phyloP scores from a whole-genome alignment of 2,113 vertebrate species.

The Atractosteus spatula region DNA sequence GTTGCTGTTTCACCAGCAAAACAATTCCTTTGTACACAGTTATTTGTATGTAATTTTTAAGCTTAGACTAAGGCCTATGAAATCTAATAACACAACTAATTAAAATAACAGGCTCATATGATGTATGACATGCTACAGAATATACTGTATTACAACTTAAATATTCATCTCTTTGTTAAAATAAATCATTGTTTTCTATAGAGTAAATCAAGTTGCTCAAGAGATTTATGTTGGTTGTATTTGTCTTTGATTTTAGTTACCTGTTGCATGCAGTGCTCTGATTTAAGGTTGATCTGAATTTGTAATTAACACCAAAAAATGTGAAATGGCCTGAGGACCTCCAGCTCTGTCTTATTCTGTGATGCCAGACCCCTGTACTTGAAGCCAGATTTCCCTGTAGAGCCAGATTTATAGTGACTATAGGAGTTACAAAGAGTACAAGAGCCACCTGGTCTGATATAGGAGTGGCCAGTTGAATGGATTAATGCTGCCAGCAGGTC shows the following conservation, averaged over 20 bases:
- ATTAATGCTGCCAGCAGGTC: conserved; percentile 19
- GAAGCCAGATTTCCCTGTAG: conserved; percentile 22
- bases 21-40: too few species aligned
- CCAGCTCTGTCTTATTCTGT: background rate
- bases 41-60: too few species aligned
- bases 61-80: too few species aligned
- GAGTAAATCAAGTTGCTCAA: too few species aligned
- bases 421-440: conserved; percentile 21
- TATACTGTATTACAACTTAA: too few species aligned
- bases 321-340: background rate
- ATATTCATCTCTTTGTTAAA: too few species aligned
- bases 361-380: background rate
- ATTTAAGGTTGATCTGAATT: background rate
- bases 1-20: too few species aligned
- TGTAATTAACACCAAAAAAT: background rate
- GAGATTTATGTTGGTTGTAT: too few species aligned
- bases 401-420: conserved; percentile 16
- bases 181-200: too few species aligned
- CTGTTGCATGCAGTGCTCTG: background rate
- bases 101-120: too few species aligned
- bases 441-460: conserved; percentile 35
- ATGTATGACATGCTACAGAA: too few species aligned
- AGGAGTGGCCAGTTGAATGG: conserved; percentile 6
- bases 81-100: too few species aligned
- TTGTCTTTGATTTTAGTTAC: background rate